Percentiles rank a stretch among this genome's conserved stretches.
phyloP scores from a whole-genome alignment of 2,113 vertebrate species.

The human (Homo sapiens) region GRCh38 chr18:63200001-63200500 shows the following conservation, averaged over 20 bases:
- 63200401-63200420: not conserved
- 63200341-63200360: not conserved
- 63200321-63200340: slow-evolving; percentile 51
- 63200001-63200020: not conserved
- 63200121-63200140: slow-evolving; percentile 75
- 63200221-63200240: slow-evolving; percentile 64
- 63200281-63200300: slow-evolving; percentile 82
- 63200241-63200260: slow-evolving; percentile 73
- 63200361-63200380: not conserved
- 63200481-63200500: not conserved
- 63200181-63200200: slow-evolving; percentile 91
- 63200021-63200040: too few relatives aligned
- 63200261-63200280: slow-evolving; percentile 81
- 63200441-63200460: not conserved
- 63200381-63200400: not conserved
- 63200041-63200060: not conserved
- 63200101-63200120: slow-evolving; percentile 84
- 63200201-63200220: slow-evolving; percentile 80
- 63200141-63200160: slow-evolving; percentile 81
- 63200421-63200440: not conserved
- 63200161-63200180: slow-evolving; percentile 88
- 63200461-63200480: not conserved
- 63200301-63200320: slow-evolving; percentile 81
- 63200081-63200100: slow-evolving; percentile 35
- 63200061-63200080: slow-evolving; percentile 64